Conservation (phyloP, 2,888 invertebrate genomes). For the Drosophila greeni region DNA sequence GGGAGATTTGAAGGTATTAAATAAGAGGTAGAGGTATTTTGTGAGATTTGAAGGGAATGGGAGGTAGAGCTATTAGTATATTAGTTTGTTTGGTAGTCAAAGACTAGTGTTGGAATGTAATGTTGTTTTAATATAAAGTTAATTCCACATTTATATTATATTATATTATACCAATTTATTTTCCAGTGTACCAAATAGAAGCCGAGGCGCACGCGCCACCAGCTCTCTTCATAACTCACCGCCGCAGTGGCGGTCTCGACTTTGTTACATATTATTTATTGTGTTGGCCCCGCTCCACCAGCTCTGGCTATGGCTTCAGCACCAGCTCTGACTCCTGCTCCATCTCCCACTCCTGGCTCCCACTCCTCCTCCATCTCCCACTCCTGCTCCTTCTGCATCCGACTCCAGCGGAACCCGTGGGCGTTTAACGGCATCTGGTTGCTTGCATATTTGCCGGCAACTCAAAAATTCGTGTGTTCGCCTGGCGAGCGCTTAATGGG, state of each 20-base stretch:
- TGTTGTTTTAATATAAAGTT: too few relatives aligned
- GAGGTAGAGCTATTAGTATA: too few relatives aligned
- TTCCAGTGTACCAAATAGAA: slow-evolving; percentile 28
- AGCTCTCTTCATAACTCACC: slow-evolving; percentile 62
- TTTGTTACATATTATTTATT: slow-evolving; percentile 70
- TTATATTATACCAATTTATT: background rate
- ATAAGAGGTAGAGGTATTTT: too few relatives aligned
- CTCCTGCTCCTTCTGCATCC: slow-evolving; percentile 12
- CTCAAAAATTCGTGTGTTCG: slow-evolving; percentile 50
- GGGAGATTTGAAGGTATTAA: too few relatives aligned
- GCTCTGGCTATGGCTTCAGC: too few relatives aligned
- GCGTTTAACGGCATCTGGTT: slow-evolving; percentile 64
- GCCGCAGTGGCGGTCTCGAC: slow-evolving; percentile 55
- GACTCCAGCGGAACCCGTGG: slow-evolving; percentile 48
- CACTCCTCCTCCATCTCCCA: background rate
- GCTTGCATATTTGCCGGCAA: slow-evolving; percentile 60
- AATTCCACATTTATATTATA: too few relatives aligned
- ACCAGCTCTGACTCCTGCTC: background rate
- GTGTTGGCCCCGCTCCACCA: slow-evolving; percentile 46
- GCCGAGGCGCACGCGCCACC: slow-evolving; percentile 56
- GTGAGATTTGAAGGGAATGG: too few relatives aligned
- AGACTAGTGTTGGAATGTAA: background rate
- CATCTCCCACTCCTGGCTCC: slow-evolving; percentile 8
- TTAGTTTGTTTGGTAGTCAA: too few relatives aligned
- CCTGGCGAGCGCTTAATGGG: slow-evolving; percentile 46